phyloP scores from a whole-genome alignment of 2,888 invertebrate genomes.

The Dusona sp. region DNA sequence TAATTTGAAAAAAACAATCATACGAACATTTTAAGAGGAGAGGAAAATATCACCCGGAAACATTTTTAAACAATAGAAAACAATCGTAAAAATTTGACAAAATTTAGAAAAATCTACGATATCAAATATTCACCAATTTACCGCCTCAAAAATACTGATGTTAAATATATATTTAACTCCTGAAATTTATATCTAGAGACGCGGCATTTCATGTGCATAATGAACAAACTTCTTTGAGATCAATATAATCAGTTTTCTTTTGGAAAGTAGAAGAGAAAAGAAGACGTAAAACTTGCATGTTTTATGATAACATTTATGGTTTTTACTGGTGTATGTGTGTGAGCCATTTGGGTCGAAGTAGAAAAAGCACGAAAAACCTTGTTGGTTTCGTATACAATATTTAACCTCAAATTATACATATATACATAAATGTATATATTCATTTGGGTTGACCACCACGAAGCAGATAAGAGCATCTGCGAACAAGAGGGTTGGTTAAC shows the following conservation, averaged over 20 bases:
- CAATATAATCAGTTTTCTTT: not conserved
- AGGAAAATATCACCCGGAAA: not conserved
- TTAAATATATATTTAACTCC: not conserved
- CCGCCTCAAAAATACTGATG: not conserved
- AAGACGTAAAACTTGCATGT: constrained; percentile 37
- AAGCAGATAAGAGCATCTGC: constrained; percentile 28
- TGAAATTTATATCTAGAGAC: not conserved
- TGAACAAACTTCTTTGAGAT: not conserved
- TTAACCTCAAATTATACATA: not conserved
- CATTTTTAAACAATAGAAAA: not conserved
- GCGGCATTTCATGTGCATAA: not conserved
- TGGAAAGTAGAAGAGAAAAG: not conserved
- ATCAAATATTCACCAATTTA: not conserved
- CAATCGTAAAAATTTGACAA: not conserved
- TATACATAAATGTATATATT: not conserved
- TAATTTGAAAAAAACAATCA: not conserved
- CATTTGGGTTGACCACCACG: constrained; percentile 5
- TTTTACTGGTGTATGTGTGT: not conserved
- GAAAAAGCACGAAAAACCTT: constrained; percentile 53
- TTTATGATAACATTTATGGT: constrained; percentile 58
- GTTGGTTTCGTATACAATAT: constrained; percentile 13
- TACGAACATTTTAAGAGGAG: not conserved
- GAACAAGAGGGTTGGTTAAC: constrained; percentile 30
- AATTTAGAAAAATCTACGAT: not conserved
- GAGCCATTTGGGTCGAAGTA: constrained; percentile 50